Conservation (phyloP, 2,797 vertebrate genomes). For the Liparis tanakae region DNA sequence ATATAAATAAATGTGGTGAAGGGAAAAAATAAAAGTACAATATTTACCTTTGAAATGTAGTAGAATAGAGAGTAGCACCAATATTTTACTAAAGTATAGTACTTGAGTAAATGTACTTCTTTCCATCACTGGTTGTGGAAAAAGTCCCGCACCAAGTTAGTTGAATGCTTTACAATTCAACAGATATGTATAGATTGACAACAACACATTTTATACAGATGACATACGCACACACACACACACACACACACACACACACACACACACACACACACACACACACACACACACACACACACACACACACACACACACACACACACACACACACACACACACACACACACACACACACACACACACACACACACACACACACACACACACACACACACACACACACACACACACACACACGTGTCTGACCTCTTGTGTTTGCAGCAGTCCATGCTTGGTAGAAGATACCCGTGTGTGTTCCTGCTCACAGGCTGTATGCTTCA, state of each 20-base stretch:
- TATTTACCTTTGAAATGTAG: background rate
- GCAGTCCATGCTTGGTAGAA: constrained; percentile 45
- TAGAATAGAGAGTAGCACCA: too few species aligned
- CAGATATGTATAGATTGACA: too few species aligned
- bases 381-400: too few species aligned
- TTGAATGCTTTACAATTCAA: too few species aligned
- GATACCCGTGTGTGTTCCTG: constrained; percentile 46
- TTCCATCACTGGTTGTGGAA: too few species aligned
- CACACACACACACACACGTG: constrained; percentile 13
- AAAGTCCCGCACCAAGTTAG: too few species aligned
- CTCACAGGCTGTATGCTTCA: constrained; percentile 45
- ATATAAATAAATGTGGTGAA: background rate
- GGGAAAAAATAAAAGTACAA: background rate
- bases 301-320: background rate
- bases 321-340: constrained; percentile 1
- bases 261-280: constrained; percentile 1
- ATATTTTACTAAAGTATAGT: too few species aligned
- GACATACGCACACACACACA: background rate
- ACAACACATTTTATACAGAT: too few species aligned
- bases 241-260: constrained; percentile 1
- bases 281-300: background rate
- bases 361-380: background rate
- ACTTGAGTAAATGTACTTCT: too few species aligned
- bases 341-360: constrained; percentile 7
- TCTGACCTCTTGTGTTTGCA: constrained; percentile 40